Evolutionary conservation across 2,888 invertebrate genomes (phyloP), one percentile per base, ranked within the genome.

Genomic region (Catonia carolina): DNA sequence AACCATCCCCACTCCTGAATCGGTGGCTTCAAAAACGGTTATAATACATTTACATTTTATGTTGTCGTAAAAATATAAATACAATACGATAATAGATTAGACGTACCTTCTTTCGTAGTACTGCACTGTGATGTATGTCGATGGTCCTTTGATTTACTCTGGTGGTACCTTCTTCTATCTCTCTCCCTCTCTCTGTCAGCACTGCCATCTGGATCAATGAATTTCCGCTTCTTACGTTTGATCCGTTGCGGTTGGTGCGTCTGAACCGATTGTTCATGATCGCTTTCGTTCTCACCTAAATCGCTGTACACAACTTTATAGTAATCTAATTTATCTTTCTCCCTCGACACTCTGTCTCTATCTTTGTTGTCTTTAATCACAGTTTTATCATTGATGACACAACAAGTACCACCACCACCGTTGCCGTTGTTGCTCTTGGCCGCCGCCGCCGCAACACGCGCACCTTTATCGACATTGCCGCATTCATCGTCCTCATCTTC

Each of bases 401-500:
- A 20, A 18, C 23, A 23, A 27, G 17, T 18, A 27, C 48, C 27
- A 48, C 48, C 23, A 10, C 23, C 17, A 47, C 20, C 14, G 22
- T 20, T 48, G 12, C 18, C 18, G 47, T 47, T 47, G 18, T 33
- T 50, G 15, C n/a, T 50, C 31, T 33, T 50, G 8, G 36, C n/a
- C 2, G 18, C 53, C 36, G 33, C 7, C 18, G 18, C 54, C 35
- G 18, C 54, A 18, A 27, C 47, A 27, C 17, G 35, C 2, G 14
- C 33, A 39, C 23, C 37, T 17, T 53, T 51, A 39, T 45, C 52
- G 35, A 54, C 53, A 4, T 55, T 35, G 50, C 53, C 56, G 15
- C 53, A 51, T 15, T 51, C 50, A 51, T 60, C 56, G 35, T 54
- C 51, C 33, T 54, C 56, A 14, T 60, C 59, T 36, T 55, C 65